Evolutionary conservation across 2,113 vertebrate genomes (phyloP), one percentile per base, ranked within the genome.

Genomic region (Myocastor coypus): DNA sequence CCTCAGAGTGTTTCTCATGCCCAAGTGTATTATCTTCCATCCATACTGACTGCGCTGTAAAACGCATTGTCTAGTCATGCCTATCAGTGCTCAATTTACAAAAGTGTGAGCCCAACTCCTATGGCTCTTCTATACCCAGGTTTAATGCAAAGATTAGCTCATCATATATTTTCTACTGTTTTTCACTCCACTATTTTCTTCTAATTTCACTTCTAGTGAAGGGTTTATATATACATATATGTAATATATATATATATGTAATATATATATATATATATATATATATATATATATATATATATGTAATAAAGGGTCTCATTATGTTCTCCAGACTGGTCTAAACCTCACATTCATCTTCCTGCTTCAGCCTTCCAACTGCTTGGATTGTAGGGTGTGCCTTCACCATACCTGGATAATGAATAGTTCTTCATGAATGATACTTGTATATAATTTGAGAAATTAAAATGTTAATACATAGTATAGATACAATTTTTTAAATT

Each of bases 401-500:
- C 17, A n/a, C 68, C 68, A 69, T 17, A 69, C 16, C 17, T 7
- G 2, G 34, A 7, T 37, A 20, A 12, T 30, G 10, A 93, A 14
- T 13, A 71, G n/a, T 7, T n/a, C 7, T 52, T 85, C 40, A 52
- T 4, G 64, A 11, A 57, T 61, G 30, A 52, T 10, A 46, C 5
- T 91, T 50, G 71, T 89, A n/a, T n/a, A n/a, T 68, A 63, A 66
- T 52, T 84, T 61, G 14, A 91, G 92, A 86, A 75, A 66, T 64
- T 64, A 14, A 28, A 73, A 34, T 75, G 28, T 87, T 81, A 77
- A 64, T 57, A 57, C 80, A 46, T 52, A 64, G 28, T 34, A 90
- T 34, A 71, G 16, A 82, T 0, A 83, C 3, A 11, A 32, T 55
- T 46, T 59, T 37, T 66, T 87, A 19, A 77, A 26, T 57, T 63